Conservation (phyloP, 2,888 invertebrate species). For the Noctua janthina region DNA sequence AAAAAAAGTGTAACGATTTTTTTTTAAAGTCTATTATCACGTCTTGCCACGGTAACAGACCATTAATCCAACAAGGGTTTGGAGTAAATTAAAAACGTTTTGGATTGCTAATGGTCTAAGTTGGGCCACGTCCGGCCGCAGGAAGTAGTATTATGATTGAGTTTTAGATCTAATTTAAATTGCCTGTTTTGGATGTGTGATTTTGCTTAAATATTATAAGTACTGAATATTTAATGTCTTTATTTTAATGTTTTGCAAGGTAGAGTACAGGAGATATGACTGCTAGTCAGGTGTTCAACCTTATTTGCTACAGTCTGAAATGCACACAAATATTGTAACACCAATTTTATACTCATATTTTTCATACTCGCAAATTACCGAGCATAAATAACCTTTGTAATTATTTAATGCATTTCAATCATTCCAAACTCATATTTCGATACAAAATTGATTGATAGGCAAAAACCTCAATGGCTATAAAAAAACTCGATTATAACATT, state of each 20-base stretch:
- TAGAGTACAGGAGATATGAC: not conserved
- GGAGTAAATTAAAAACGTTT: constrained; percentile 72
- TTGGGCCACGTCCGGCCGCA: constrained; percentile 65
- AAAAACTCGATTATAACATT: constrained; percentile 56
- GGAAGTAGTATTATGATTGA: constrained; percentile 53
- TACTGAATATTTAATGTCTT: not conserved
- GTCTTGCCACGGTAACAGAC: constrained; percentile 69
- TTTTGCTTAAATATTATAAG: constrained; percentile 1
- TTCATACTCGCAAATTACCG: not conserved
- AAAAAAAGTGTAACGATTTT: constrained; percentile 44
- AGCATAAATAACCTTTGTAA: not conserved
- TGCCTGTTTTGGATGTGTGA: constrained; percentile 24
- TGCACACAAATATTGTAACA: too few species aligned
- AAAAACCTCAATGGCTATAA: constrained; percentile 28
- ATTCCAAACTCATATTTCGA: constrained; percentile 13
- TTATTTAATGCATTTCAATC: not conserved
- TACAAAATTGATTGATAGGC: constrained; percentile 36
- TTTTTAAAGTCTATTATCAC: constrained; percentile 64
- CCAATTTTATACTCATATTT: not conserved
- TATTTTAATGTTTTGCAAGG: not conserved
- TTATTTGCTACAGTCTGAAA: not conserved
- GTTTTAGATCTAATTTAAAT: constrained; percentile 52
- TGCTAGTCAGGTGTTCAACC: not conserved
- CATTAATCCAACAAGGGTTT: constrained; percentile 72
- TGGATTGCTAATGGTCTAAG: constrained; percentile 70